Evolutionary conservation across 1,140 invertebrate genomes (phyloP), one percentile per base, ranked within the genome.

Genomic region (Scaptomyza hsui): DNA sequence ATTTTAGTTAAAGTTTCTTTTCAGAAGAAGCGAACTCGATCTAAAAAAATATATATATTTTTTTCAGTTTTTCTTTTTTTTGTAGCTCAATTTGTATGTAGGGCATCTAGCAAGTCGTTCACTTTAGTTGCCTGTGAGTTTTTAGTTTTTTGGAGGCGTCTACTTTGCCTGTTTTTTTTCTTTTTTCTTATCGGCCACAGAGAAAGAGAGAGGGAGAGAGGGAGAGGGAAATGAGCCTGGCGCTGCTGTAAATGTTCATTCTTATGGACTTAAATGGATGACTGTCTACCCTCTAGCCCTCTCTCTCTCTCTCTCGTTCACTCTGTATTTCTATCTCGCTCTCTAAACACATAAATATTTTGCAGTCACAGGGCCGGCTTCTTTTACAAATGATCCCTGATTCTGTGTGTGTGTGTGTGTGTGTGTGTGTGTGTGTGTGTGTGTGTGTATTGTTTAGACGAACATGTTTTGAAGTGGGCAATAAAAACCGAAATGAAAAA

Each of bases 381-480:
- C 37, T 18, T 45, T 45, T 45, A n/a, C 16, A 44, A 4, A 52
- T 37, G 32, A 5, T 19, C 12, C 26, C 2, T 32, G n/a, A n/a
- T n/a, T n/a, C n/a, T 39, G 29, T 26, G 32, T 37, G 12, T 16
- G 18, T 48, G n/a, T 7, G 12, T 35, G 29, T 39, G 29, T 26
- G 32, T 37, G 12, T 16, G 18, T 48, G n/a, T 7, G 12, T 35
- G 29, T 39, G 12, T 56, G 21, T 13, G 18, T 44, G 37, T 56
- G 53, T 44, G 45, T 49, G 29, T 49, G 13, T 24, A 48, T 62
- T 81, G 78, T 79, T 74, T 78, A 75, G 64, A 61, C 18, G 21
- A 69, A 72, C 55, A 68, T 62, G 70, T 68, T 72, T 81, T 81
- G 74, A 82, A 81, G 78, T 70, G 78, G 56, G 78, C 78, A 82